Conservation (phyloP, 2,888 invertebrate species). For the Drosophila ustulata region DNA sequence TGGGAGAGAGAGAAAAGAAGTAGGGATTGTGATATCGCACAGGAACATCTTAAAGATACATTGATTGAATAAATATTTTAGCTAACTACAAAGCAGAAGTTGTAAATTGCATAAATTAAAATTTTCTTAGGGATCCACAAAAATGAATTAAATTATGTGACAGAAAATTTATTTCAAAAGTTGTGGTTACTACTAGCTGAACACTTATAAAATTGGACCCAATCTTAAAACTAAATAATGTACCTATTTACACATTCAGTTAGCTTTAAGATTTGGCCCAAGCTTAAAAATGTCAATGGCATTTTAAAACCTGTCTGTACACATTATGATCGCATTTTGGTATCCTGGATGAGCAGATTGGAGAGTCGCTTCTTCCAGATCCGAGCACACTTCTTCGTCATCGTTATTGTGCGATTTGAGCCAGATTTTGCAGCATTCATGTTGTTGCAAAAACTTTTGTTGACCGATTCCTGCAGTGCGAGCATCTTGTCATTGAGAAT, state of each 20-base stretch:
- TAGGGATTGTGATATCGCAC: no score
- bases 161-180: not conserved
- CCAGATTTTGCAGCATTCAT: not conserved
- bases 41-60: no score
- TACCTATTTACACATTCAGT: not conserved
- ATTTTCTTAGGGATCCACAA: no score
- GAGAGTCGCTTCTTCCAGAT: slow-evolving; percentile 13
- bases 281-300: slow-evolving; percentile 1
- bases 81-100: no score
- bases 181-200: not conserved
- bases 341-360: slow-evolving; percentile 13
- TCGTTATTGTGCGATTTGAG: no score
- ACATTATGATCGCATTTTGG: not conserved
- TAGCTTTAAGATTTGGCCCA: slow-evolving; percentile 3
- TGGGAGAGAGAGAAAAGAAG: no score
- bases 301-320: not conserved
- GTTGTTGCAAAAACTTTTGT: not conserved
- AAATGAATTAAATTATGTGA: not conserved
- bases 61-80: no score
- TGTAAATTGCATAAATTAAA: no score
- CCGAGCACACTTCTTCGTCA: not conserved
- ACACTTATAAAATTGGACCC: not conserved
- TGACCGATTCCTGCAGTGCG: not conserved
- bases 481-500: not conserved
- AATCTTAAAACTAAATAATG: not conserved